These are phyloP conservation scores for Opisthocomus hoazin DNA, from an alignment of 2,113 vertebrate species.

Conservation along the genomic window DNA sequence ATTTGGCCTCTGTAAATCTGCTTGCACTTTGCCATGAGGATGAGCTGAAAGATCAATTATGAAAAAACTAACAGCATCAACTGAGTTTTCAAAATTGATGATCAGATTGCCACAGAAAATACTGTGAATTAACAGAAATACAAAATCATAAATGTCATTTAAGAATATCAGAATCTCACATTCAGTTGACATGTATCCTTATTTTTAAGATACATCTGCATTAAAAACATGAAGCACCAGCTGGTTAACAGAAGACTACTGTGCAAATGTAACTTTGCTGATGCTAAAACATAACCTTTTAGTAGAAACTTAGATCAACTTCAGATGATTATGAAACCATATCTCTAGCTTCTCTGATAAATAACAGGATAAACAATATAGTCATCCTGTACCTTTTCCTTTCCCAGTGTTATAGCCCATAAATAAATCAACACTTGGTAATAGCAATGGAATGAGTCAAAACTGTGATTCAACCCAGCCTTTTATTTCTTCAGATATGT, in stretches of 20 bases:
- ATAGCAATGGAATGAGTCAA: background rate
- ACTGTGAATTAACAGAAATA: background rate
- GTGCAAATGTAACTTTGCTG: background rate
- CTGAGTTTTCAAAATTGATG: background rate
- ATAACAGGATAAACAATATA: background rate
- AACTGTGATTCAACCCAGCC: background rate
- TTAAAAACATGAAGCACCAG: background rate
- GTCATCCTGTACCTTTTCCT: background rate
- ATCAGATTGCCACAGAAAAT: background rate
- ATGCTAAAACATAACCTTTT: background rate
- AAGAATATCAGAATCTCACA: background rate
- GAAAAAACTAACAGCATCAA: background rate
- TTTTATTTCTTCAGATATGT: background rate
- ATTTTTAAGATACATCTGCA: background rate
- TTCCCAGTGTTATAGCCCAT: background rate
- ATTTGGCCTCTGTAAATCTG: background rate
- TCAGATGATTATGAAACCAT: background rate
- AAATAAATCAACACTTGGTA: background rate
- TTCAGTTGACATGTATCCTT: background rate
- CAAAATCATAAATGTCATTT: background rate
- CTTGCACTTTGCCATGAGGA: background rate
- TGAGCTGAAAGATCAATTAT: background rate
- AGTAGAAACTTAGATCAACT: background rate
- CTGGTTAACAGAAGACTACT: background rate
- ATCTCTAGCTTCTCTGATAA: background rate